Evolutionary conservation across 2,797 vertebrate species (phyloP).

Genomic region (Trachops cirrhosus): DNA sequence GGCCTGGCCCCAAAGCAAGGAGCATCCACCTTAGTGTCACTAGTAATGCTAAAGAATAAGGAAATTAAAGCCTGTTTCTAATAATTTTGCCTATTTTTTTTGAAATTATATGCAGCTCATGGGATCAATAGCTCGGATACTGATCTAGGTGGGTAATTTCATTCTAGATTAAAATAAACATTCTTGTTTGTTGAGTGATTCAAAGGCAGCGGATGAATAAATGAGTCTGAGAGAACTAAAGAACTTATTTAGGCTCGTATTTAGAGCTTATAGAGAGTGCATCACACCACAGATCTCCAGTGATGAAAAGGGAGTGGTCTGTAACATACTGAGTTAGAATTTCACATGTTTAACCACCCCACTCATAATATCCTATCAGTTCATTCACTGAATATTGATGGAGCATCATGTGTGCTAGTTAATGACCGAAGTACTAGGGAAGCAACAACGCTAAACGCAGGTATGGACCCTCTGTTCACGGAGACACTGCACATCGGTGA

Average conservation of each 20-base stretch:
- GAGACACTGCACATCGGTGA: too few species aligned
- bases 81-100: neutral
- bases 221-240: neutral
- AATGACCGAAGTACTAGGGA: neutral
- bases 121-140: neutral
- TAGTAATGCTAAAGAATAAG: neutral
- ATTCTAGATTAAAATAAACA: neutral
- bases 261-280: neutral
- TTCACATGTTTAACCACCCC: neutral
- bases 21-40: neutral
- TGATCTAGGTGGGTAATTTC: neutral
- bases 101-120: neutral
- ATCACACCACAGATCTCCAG: neutral
- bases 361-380: neutral
- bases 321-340: neutral
- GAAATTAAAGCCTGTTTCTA: neutral
- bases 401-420: neutral
- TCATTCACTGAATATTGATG: neutral
- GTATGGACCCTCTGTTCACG: fast-evolving
- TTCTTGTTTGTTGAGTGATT: neutral
- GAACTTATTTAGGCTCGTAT: neutral
- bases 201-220: neutral
- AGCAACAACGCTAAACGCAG: neutral
- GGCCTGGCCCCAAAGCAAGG: neutral
- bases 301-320: neutral